Evolutionary conservation across 1,140 invertebrate genomes (phyloP).

Genomic region (Ladona fulva): DNA sequence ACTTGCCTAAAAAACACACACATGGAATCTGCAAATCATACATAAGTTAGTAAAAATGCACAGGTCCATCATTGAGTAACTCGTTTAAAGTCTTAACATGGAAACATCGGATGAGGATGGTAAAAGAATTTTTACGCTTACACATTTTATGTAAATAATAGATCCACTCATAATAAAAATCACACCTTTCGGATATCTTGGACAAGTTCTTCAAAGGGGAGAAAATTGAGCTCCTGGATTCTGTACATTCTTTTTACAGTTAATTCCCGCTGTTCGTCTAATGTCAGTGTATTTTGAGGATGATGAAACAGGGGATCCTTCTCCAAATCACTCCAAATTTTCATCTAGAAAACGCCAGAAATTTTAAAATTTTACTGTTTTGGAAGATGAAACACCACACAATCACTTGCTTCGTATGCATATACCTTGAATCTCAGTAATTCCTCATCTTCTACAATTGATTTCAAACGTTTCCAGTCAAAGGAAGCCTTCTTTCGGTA

Average conservation of each 20-base stretch:
- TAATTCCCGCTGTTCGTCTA: constrained; percentile 53
- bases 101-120: too few relatives aligned
- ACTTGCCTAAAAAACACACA: not conserved
- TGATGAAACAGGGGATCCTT: constrained; percentile 70
- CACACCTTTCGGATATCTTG: constrained; percentile 33
- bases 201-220: constrained; percentile 39
- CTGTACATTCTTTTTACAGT: constrained; percentile 38
- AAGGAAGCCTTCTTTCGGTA: constrained; percentile 46
- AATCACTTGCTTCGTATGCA: too few relatives aligned
- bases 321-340: constrained; percentile 69
- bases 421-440: constrained; percentile 27
- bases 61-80: too few relatives aligned
- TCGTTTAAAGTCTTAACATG: too few relatives aligned
- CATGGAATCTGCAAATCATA: not conserved
- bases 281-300: constrained; percentile 41
- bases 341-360: constrained; percentile 51
- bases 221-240: constrained; percentile 41
- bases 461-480: constrained; percentile 43
- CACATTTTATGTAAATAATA: too few relatives aligned
- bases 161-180: not conserved
- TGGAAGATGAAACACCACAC: too few relatives aligned
- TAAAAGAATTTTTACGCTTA: too few relatives aligned
- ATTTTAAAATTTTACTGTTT: too few relatives aligned
- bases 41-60: too few relatives aligned
- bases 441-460: constrained; percentile 26